Evolutionary conservation across 2,888 invertebrate genomes (phyloP), one percentile per base, ranked within the genome.

Genomic region (Latrodectus elegans): DNA sequence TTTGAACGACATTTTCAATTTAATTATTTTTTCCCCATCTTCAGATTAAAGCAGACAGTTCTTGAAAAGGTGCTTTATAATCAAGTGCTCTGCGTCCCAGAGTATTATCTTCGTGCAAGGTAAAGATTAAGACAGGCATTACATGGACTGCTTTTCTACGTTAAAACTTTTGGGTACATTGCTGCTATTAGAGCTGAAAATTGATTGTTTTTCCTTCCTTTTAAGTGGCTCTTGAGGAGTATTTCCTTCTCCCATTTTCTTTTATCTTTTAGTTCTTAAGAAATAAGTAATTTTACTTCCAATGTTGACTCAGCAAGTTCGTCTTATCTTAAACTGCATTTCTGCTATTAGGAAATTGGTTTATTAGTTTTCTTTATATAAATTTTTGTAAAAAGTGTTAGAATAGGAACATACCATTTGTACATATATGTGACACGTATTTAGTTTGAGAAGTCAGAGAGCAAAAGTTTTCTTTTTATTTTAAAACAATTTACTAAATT

Each of bases 1-100:
- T 38, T 38, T 14, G 52, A 11, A 49, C 49, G n/a, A 15, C 68
- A 22, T 55, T 74, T 60, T 74, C 17, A 74, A 82, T 68, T 74
- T 82, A 82, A 75, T 82, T 75, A 82, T 75, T 38, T 38, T 38
- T 38, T 74, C 65, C 65, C 71, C 71, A 72, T 38, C 74, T 55
- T 38, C n/a, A 38, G 73, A 82, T 82, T 82, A 82, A 82, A 74
- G 55, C 67, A 53, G 10, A 52, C 12, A 17, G 55, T 68, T 1
- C 38, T 53, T 17, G 68, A 55, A 82, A 76, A 55, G 49, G 55
- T 60, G 12, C 68, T 60, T 82, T 68, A 68, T 75, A 82, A 82
- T 75, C 68, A 68, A 74, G 74, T 49, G 11, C 22, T 55, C 26
- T 68, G 81, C 49, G 68, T 74, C 17, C 49, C 17, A 38, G 60